phyloP scores from a whole-genome alignment of 2,113 vertebrate genomes.

The Lutjanus erythropterus region DNA sequence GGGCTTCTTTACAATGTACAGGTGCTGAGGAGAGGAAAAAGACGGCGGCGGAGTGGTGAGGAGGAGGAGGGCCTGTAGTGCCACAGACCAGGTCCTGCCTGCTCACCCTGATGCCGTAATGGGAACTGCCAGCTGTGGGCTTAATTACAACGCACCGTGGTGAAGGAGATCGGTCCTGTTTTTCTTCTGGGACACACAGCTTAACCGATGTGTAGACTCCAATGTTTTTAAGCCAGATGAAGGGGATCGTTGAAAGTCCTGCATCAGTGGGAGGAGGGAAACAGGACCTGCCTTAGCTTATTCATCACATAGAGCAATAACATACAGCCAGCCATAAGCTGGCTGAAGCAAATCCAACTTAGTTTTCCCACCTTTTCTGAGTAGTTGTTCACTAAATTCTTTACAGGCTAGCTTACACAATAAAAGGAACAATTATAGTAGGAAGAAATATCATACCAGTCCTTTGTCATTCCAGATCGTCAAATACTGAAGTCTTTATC shows the following conservation, averaged over 20 bases:
- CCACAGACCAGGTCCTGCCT: constrained; percentile 66
- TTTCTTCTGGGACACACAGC: constrained; percentile 80
- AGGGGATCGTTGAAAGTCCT: constrained; percentile 70
- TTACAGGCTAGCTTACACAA: background rate
- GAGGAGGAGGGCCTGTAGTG: constrained; percentile 67
- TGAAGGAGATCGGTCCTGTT: constrained; percentile 79
- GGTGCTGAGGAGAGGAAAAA: constrained; percentile 74
- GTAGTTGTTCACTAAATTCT: too few species aligned
- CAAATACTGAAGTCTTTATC: too few species aligned
- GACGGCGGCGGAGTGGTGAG: constrained; percentile 40
- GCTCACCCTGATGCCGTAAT: constrained; percentile 80
- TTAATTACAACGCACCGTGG: constrained; percentile 81
- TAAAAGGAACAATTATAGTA: background rate
- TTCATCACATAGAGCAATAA: constrained; percentile 59
- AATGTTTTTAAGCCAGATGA: constrained; percentile 79
- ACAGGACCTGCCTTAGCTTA: constrained; percentile 55
- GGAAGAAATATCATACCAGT: background rate
- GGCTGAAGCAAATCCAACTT: background rate
- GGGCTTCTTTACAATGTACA: constrained; percentile 83
- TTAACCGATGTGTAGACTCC: constrained; percentile 79
- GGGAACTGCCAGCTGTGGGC: constrained; percentile 85
- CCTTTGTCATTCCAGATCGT: too few species aligned
- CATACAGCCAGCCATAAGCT: constrained; percentile 24
- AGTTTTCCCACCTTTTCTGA: constrained; percentile 26
- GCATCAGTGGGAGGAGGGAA: constrained; percentile 55